Evolutionary conservation across 2,113 vertebrate species (phyloP).

Genomic region (Pterocles orientalis): DNA sequence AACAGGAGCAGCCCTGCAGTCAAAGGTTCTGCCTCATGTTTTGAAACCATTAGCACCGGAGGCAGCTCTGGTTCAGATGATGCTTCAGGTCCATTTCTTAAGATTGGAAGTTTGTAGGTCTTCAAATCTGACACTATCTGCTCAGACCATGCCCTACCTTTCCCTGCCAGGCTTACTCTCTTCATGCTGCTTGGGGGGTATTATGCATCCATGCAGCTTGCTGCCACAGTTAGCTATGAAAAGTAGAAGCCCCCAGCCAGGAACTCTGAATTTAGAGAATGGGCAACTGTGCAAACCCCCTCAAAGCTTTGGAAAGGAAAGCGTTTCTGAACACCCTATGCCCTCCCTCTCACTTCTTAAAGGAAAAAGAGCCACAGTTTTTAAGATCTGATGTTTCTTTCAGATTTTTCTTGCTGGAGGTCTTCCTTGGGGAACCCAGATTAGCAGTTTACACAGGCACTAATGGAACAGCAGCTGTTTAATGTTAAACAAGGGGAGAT

Average conservation of each 20-base stretch:
- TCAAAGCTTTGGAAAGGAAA: background rate
- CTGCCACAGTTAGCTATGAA: background rate
- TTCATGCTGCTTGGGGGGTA: accelerated
- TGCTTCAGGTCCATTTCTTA: background rate
- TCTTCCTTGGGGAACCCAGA: constrained; percentile 7
- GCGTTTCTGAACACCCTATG: background rate
- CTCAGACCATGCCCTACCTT: background rate
- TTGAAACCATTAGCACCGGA: background rate
- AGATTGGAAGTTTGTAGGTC: background rate
- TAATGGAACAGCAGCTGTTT: constrained; percentile 48
- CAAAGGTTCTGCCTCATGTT: background rate
- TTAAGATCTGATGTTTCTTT: constrained; percentile 11
- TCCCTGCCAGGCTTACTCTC: background rate
- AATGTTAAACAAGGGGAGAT: constrained; percentile 48
- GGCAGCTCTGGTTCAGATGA: background rate
- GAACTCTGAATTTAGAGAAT: background rate
- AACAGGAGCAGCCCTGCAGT: background rate
- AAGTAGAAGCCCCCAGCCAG: background rate
- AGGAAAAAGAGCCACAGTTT: background rate
- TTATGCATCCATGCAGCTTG: background rate
- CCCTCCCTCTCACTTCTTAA: background rate
- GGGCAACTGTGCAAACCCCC: background rate
- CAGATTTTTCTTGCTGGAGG: constrained; percentile 31
- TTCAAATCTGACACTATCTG: background rate
- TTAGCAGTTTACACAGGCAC: background rate